Base-by-base conservation (phyloP, 2,797 vertebrate genomes). In the Erethizon dorsatum region DNA sequence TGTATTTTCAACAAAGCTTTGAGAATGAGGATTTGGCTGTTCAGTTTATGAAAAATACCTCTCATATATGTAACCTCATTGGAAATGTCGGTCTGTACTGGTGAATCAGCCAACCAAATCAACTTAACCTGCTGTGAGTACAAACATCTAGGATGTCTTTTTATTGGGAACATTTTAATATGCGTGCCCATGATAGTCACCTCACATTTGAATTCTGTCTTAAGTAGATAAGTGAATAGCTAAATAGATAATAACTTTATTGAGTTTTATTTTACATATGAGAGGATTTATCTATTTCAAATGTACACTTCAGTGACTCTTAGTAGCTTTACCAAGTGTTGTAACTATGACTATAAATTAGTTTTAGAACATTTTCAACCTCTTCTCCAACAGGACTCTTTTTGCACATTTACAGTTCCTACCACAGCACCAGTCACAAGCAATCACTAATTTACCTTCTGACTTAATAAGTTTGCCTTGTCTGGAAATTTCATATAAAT, bases 141-240 rank as follows among this genome's bases (percentile, higher is more conserved):
- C 33, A 91, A 80, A 84, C 37, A 73, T 65, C 24, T 50, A 50
- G 59, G 26, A 28, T 77, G n/a, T 50, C 65, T n/a, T 95, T 86
- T 54, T 56, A 71, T 56, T 90, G 7, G 69, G 15, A 57, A 75
- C n/a, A 15, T 50, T 85, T 33, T 41, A 69, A 83, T 71, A 31
- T 6, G 10, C 22, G 5, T 88, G 14, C n/a, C 12, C 3, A 61
- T 50, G 31, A 69, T 88, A 79, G 33, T 20, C 28, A 28, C 67
- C 45, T 83, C 31, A 31, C 15, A 71, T 87, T 67, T 95, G 13
- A 95, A 79, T 93, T 83, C 33, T 71, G 61, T 90, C 24, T 84
- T 22, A 77, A 31, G 75, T 15, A 54, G 59, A 61, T 33, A 28
- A 52, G 5, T 10, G 75, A 18, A 37, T 0, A 41, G 22, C 33